Percentiles rank a stretch among this genome's conserved stretches.
Conservation (phyloP, 2,797 vertebrate species). For the Rhynchotus rufescens region DNA sequence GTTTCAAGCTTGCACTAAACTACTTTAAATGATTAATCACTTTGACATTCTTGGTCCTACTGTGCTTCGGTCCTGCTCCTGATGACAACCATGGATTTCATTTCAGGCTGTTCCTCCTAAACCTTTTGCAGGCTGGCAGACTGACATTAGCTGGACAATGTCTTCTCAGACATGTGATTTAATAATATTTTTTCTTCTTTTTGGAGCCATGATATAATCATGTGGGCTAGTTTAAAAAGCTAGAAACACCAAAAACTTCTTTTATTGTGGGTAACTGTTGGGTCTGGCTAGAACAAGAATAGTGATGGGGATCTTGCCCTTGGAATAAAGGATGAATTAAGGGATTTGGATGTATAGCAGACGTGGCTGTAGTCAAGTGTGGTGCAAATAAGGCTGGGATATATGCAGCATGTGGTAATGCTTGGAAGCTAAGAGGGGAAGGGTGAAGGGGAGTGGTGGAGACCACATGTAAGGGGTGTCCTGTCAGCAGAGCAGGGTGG, state of each 20-base stretch:
- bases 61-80: not conserved
- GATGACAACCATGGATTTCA: not conserved
- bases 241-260: slow-evolving; percentile 70
- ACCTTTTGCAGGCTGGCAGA: not conserved
- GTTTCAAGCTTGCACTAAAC: not conserved
- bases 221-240: slow-evolving; percentile 64
- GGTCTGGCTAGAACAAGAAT: slow-evolving; percentile 76
- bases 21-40: not conserved
- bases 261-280: slow-evolving; percentile 69
- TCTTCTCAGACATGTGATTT: not conserved
- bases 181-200: not conserved
- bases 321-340: slow-evolving; percentile 86
- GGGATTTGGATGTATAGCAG: slow-evolving; percentile 81
- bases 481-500: slow-evolving; percentile 83
- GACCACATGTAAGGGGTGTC: slow-evolving; percentile 85
- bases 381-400: slow-evolving; percentile 84
- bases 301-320: slow-evolving; percentile 81
- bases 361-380: slow-evolving; percentile 75
- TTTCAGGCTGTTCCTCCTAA: not conserved
- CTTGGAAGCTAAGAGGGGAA: slow-evolving; percentile 77
- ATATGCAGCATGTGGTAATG: slow-evolving; percentile 80
- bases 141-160: not conserved
- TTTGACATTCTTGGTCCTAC: not conserved
- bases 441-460: slow-evolving; percentile 78
- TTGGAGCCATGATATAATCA: not conserved